Evolutionary conservation across 1,140 invertebrate genomes (phyloP).

Genomic region (Linepithema humile): DNA sequence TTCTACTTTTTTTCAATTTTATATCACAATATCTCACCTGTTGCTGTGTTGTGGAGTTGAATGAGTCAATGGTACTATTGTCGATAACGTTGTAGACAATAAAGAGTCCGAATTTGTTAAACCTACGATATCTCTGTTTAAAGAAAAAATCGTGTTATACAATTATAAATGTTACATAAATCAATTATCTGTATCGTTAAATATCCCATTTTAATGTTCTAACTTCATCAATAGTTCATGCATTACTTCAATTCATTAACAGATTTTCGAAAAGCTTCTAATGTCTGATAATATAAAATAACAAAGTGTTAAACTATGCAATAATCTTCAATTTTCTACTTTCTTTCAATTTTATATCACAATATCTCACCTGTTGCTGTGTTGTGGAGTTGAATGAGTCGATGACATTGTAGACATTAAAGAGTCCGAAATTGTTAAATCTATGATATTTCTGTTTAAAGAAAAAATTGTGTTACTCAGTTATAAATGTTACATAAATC

Average conservation of each 20-base stretch:
- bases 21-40: slow-evolving; percentile 9
- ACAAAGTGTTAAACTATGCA: no score
- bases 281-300: not conserved
- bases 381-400: not conserved
- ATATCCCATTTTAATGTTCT: no score
- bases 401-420: not conserved
- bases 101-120: no score
- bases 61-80: not conserved
- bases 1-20: no score
- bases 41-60: not conserved
- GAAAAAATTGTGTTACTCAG: not conserved
- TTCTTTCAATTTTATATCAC: no score
- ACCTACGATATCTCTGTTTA: no score
- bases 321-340: no score
- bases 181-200: no score
- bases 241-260: no score
- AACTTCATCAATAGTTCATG: no score
- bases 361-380: slow-evolving; percentile 1
- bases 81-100: not conserved
- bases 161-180: no score
- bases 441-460: slow-evolving; percentile 19
- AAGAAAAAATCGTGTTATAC: no score
- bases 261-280: not conserved
- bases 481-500: not conserved
- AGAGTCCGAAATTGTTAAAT: slow-evolving; percentile 18